Evolutionary conservation across 2,888 invertebrate species (phyloP).

Genomic region (Ormyrus nitidulus): DNA sequence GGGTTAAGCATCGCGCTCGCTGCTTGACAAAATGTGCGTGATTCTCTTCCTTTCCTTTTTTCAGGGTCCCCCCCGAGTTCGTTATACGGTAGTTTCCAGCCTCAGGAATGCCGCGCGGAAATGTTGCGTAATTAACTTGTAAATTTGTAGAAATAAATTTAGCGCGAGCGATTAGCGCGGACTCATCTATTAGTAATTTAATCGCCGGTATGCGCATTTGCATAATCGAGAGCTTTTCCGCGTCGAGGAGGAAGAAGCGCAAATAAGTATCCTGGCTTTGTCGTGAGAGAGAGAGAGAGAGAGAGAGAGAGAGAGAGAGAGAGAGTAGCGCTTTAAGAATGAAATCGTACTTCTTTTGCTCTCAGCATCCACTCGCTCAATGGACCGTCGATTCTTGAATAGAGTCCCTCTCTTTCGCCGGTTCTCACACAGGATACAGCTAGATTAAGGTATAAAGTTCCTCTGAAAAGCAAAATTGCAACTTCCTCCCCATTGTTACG

Average conservation of each 20-base stretch:
- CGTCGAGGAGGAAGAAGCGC: background rate
- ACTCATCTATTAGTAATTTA: conserved; percentile 33
- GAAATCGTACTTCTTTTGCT: background rate
- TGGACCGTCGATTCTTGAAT: conserved; percentile 38
- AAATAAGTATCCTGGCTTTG: too few relatives aligned
- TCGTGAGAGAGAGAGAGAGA: background rate
- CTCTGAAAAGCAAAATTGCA: conserved; percentile 55
- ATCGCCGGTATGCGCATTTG: background rate
- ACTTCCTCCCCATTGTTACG: conserved; percentile 57
- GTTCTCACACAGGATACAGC: conserved; percentile 49
- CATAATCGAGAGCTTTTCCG: too few relatives aligned
- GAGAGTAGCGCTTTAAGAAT: conserved; percentile 3
- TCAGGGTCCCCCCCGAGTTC: too few relatives aligned
- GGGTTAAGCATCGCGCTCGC: conserved; percentile 11
- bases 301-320: conserved; percentile 7
- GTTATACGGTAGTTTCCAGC: too few relatives aligned
- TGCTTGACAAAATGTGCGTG: conserved; percentile 21
- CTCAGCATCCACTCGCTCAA: conserved; percentile 2
- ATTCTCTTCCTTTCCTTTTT: background rate
- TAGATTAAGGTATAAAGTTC: conserved; percentile 55
- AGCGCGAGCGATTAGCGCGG: background rate
- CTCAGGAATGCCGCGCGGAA: background rate
- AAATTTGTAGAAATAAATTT: background rate
- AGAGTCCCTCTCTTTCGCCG: conserved; percentile 13
- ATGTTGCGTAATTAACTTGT: conserved; percentile 26